Base-by-base conservation (phyloP, 2,888 invertebrate species). In the Leucozona laternaria region DNA sequence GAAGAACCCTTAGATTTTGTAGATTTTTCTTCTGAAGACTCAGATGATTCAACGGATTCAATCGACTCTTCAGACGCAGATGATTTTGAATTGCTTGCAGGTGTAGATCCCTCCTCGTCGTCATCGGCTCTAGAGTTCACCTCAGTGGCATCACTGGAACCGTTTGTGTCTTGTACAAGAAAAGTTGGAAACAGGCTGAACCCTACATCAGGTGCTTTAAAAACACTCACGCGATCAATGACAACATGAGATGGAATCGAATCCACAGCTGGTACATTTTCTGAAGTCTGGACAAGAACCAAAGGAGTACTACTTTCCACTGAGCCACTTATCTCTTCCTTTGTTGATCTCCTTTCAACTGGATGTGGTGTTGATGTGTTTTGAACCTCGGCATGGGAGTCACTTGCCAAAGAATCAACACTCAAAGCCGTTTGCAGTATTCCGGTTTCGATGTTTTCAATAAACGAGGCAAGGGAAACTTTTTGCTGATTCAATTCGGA, bases 381-480 rank as follows among this genome's bases (percentile, higher is more conserved):
- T 8, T 77, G 58, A 40, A 90, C 81, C 15, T 77, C 79, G 4
- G 88, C 88, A 60, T 82, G 90, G 1, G 89, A 86, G n/a, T 89
- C 89, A 25, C 88, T 88, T 17, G 89, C 89, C 6, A 88, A 68
- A 7, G 89, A 89, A 6, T 89, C 84, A 17, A 90, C 81, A 80
- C 90, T 91, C 20, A 90, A 37, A 0, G 92, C 92, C 0, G 92
- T 90, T 40, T 90, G 88, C 13, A 91, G 89, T 17, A 92, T 71
- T 40, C 90, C 90, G 31, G 89, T 88, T 88, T 92, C 92, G 55
- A 92, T 88, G 66, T 91, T 89, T 3, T 90, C 90, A 45, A 92
- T 90, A 4, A 92, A 76, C 2, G 91, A 88, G 3, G 90, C 89
- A n/a, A 92, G 88, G 0, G 91, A 90, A 40, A 92, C 87, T 75